Evolutionary conservation across 30 jellyfish, hydroid and myxozoan genomes (phyloP).

Genomic region (Pelagia noctiluca): DNA sequence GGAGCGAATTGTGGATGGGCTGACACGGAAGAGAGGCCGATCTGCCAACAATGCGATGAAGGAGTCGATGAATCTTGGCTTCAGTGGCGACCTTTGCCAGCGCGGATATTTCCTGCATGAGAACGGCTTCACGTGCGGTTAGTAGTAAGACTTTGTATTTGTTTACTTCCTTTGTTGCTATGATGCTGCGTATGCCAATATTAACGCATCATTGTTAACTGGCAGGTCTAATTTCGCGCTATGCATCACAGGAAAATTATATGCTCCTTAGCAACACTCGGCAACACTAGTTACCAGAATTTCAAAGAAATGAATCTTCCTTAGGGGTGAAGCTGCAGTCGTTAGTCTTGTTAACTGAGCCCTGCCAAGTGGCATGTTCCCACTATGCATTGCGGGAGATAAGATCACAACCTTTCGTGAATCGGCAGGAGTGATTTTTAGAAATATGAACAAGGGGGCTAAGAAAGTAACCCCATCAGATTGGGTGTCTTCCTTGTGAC

Average conservation of each 20-base stretch:
- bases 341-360: too few relatives aligned
- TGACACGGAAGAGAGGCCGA: conserved; percentile 18
- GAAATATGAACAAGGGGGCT: too few relatives aligned
- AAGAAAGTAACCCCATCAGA: too few relatives aligned
- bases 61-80: conserved; percentile 39
- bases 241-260: neutral
- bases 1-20: conserved; percentile 3
- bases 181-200: neutral
- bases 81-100: conserved; percentile 60
- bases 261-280: neutral
- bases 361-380: too few relatives aligned
- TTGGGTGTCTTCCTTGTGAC: too few relatives aligned
- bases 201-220: neutral
- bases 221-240: neutral
- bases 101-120: conserved; percentile 53
- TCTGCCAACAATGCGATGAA: conserved; percentile 9
- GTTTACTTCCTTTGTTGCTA: neutral
- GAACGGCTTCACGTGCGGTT: conserved; percentile 81
- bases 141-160: neutral
- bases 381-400: too few relatives aligned
- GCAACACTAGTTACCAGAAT: neutral
- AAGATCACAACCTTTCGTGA: too few relatives aligned
- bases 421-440: too few relatives aligned
- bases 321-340: too few relatives aligned
- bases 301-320: too few relatives aligned